Conservation (phyloP, 1,140 invertebrate species). For the Dufourea novaeangliae region DNA sequence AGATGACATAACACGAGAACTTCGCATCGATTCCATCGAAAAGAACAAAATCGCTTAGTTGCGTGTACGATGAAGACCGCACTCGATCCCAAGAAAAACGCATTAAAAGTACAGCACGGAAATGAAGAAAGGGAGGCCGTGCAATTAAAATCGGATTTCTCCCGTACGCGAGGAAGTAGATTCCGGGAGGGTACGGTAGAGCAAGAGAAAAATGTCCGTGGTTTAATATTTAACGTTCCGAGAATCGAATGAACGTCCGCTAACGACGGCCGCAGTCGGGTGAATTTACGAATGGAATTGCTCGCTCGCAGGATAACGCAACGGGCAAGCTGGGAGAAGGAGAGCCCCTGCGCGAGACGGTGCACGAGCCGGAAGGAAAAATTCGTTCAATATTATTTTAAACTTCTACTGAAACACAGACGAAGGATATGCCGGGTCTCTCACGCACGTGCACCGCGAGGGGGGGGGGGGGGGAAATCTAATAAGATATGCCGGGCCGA, state of each 20-base stretch:
- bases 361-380: slow-evolving; percentile 51
- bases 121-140: neutral
- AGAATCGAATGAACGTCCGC: neutral
- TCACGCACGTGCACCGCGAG: slow-evolving; percentile 71
- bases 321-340: neutral
- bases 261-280: neutral
- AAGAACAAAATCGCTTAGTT: too few relatives aligned
- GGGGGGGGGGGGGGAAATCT: too few relatives aligned
- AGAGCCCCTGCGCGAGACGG: neutral
- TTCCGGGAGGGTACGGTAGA: neutral
- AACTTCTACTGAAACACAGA: slow-evolving; percentile 67
- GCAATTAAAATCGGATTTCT: neutral
- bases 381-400: slow-evolving; percentile 74
- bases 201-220: neutral
- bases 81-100: neutral
- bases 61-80: too few relatives aligned
- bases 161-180: neutral
- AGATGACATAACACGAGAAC: too few relatives aligned
- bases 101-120: neutral
- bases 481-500: slow-evolving; percentile 80
- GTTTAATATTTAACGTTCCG: neutral
- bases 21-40: too few relatives aligned
- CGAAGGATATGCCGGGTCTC: slow-evolving; percentile 59
- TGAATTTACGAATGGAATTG: neutral
- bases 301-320: neutral